A percentile compares a stretch with the other conserved stretches of the same genome.
These are phyloP conservation scores for Hycleus cichorii DNA, from an alignment of 1,140 invertebrate genomes.

Conservation along the genomic window DNA sequence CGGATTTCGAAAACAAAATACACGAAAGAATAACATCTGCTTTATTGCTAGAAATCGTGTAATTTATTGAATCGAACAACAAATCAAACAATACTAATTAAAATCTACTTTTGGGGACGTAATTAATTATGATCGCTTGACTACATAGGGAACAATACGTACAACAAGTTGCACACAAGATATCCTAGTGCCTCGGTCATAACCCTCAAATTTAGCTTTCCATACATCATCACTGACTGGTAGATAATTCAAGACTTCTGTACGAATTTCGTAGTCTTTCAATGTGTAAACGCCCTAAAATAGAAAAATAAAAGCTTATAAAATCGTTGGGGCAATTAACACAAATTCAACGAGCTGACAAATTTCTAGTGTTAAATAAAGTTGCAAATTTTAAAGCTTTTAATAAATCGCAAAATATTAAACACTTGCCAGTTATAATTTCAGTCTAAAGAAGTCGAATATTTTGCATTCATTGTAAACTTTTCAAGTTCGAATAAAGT, in stretches of 20 bases:
- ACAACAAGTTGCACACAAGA: constrained; percentile 23
- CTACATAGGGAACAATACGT: constrained; percentile 14
- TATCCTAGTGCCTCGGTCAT: constrained; percentile 14
- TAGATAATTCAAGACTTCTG: constrained; percentile 18
- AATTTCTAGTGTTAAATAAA: too few species aligned
- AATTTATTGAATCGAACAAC: too few species aligned
- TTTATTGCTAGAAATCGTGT: too few species aligned
- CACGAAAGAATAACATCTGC: too few species aligned
- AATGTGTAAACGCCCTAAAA: constrained; percentile 26
- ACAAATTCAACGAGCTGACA: not conserved
- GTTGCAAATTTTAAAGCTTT: not conserved
- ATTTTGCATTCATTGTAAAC: constrained; percentile 13
- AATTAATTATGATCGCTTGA: not conserved
- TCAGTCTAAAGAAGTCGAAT: constrained; percentile 1
- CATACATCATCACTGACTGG: constrained; percentile 26
- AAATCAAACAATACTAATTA: too few species aligned
- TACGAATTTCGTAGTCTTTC: constrained; percentile 11
- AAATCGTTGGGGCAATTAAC: constrained; percentile 1
- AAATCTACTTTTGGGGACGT: too few species aligned
- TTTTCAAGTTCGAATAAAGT: constrained; percentile 15
- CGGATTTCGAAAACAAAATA: too few species aligned
- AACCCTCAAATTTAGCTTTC: constrained; percentile 19
- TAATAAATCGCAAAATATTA: constrained; percentile 15
- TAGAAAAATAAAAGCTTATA: not conserved
- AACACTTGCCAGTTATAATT: constrained; percentile 2